Percentiles rank a stretch among this genome's conserved stretches.
Evolutionary conservation across 2,888 invertebrate species (phyloP).

Genomic region (Tipula vernalis): DNA sequence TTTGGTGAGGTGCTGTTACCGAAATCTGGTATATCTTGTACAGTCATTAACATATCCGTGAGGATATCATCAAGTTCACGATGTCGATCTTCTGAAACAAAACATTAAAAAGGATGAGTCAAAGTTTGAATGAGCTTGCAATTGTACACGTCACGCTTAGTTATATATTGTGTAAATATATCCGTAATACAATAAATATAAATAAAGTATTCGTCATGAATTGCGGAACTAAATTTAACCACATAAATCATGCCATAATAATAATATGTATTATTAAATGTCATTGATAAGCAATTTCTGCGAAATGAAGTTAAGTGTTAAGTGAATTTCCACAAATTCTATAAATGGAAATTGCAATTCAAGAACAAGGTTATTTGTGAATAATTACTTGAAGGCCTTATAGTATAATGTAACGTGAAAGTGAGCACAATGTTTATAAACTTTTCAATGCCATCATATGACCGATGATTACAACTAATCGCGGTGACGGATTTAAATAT

Average conservation of each 20-base stretch:
- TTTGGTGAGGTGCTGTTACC: constrained; percentile 19
- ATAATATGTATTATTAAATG: background rate
- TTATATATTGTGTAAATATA: background rate
- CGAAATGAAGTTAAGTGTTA: background rate
- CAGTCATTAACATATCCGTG: constrained; percentile 76
- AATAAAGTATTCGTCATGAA: background rate
- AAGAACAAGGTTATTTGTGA: background rate
- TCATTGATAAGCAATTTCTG: background rate
- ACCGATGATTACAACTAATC: background rate
- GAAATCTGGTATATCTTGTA: constrained; percentile 63
- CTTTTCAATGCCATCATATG: background rate
- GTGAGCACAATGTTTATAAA: background rate
- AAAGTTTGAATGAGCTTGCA: background rate
- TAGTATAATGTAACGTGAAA: background rate
- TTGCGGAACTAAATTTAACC: background rate
- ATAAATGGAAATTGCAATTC: background rate
- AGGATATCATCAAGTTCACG: constrained; percentile 73
- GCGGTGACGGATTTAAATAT: background rate
- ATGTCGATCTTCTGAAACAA: constrained; percentile 35
- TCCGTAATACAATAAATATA: background rate
- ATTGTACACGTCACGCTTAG: background rate
- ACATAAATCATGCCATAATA: background rate
- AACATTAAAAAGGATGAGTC: background rate
- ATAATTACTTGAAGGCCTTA: background rate
- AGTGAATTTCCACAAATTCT: background rate